phyloP scores from a whole-genome alignment of 2,888 invertebrate species.

The Lepetodrilus schrolli region DNA sequence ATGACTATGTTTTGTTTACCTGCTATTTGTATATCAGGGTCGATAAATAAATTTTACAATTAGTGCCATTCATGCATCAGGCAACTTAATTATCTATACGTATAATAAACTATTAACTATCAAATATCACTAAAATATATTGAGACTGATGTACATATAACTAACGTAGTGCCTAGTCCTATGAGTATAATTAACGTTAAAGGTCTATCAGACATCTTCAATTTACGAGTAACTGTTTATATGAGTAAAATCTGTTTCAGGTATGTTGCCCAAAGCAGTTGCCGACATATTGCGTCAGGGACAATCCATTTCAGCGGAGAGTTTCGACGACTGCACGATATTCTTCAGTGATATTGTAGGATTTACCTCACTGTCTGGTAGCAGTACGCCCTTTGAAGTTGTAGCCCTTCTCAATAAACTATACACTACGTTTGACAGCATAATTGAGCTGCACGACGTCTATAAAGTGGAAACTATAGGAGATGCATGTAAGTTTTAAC shows the following conservation, averaged over 20 bases:
- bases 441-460: conserved; percentile 67
- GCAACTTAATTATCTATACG: too few species aligned
- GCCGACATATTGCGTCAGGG: conserved; percentile 65
- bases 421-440: conserved; percentile 66
- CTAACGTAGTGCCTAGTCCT: not conserved
- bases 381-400: conserved; percentile 63
- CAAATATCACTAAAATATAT: too few species aligned
- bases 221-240: not conserved
- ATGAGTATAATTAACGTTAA: not conserved
- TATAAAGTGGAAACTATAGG: conserved; percentile 72
- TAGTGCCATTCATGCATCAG: too few species aligned
- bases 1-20: too few species aligned
- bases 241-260: conserved; percentile 38
- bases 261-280: conserved; percentile 66
- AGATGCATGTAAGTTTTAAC: conserved; percentile 70
- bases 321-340: conserved; percentile 62
- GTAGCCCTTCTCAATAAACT: conserved; percentile 66
- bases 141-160: not conserved
- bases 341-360: conserved; percentile 71
- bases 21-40: too few species aligned
- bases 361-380: conserved; percentile 63
- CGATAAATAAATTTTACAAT: too few species aligned
- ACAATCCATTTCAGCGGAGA: conserved; percentile 54
- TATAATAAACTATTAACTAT: too few species aligned
- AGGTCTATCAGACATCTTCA: not conserved